Conservation (phyloP, 1,140 invertebrate genomes). For the Drosophila pallidifrons region DNA sequence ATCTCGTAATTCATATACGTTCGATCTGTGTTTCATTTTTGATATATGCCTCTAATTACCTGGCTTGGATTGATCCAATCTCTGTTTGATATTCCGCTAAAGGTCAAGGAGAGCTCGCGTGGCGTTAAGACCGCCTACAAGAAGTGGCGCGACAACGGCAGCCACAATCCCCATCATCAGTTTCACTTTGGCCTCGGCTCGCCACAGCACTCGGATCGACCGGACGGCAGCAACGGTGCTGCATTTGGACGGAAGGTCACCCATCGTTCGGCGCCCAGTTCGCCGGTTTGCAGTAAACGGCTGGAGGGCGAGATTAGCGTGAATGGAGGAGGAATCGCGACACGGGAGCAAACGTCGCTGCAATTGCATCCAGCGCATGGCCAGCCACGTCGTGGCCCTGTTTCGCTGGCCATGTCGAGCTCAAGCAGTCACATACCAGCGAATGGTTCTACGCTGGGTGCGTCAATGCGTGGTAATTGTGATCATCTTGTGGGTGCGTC, state of each 20-base stretch:
- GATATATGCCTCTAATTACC: background rate
- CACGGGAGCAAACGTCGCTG: conserved; percentile 32
- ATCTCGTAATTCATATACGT: conserved; percentile 2
- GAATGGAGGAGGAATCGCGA: conserved; percentile 12
- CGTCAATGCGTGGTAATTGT: conserved; percentile 62
- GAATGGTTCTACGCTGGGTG: conserved; percentile 68
- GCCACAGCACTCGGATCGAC: conserved; percentile 85
- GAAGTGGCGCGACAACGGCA: conserved; percentile 86
- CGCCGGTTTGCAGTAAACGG: conserved; percentile 86
- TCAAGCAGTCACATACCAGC: conserved; percentile 80
- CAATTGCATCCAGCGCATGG: conserved; percentile 28
- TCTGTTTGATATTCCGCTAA: conserved; percentile 13
- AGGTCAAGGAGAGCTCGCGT: conserved; percentile 92
- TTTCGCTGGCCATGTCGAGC: conserved; percentile 80
- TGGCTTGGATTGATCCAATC: background rate
- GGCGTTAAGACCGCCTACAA: conserved; percentile 91
- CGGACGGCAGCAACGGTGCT: conserved; percentile 81
- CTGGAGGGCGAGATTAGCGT: conserved; percentile 46
- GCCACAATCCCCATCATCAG: conserved; percentile 68
- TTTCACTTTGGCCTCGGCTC: conserved; percentile 77
- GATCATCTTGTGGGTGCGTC: conserved; percentile 79
- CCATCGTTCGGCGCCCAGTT: conserved; percentile 88
- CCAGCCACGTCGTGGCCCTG: conserved; percentile 58
- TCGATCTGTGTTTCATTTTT: background rate
- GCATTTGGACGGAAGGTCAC: conserved; percentile 62